Evolutionary conservation across 2,797 vertebrate genomes (phyloP).

Genomic region (Sebastes matsubarae): DNA sequence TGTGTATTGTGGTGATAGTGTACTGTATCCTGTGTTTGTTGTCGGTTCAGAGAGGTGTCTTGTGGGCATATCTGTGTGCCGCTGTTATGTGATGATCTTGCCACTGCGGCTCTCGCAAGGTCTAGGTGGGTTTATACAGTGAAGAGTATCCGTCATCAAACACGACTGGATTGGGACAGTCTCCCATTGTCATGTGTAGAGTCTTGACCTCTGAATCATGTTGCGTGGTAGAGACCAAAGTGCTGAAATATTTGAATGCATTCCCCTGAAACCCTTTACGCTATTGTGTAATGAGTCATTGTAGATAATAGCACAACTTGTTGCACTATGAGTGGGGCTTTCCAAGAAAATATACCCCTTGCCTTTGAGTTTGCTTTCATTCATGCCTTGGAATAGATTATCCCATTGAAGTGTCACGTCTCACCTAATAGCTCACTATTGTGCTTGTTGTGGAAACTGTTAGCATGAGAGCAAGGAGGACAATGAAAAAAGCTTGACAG

Average conservation of each 20-base stretch:
- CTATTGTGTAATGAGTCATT: neutral
- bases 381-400: neutral
- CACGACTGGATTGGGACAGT: neutral
- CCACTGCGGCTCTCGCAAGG: neutral
- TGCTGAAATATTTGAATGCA: too few relatives aligned
- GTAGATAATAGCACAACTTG: fast-evolving
- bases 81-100: neutral
- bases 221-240: too few relatives aligned
- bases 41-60: neutral
- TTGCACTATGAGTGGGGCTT: neutral
- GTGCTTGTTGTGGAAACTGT: neutral
- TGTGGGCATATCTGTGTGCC: neutral
- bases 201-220: neutral
- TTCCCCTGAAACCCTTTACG: neutral
- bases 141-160: neutral
- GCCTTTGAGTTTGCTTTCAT: neutral
- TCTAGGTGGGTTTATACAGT: neutral
- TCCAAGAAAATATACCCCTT: neutral
- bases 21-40: neutral
- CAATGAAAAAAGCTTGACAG: neutral
- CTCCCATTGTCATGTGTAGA: neutral
- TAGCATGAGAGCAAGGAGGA: neutral
- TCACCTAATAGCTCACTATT: neutral
- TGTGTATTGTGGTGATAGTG: neutral
- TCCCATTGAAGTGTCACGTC: neutral